These are phyloP conservation scores for Aix galericulata DNA, from an alignment of 2,113 vertebrate genomes.

Conservation along the genomic window DNA sequence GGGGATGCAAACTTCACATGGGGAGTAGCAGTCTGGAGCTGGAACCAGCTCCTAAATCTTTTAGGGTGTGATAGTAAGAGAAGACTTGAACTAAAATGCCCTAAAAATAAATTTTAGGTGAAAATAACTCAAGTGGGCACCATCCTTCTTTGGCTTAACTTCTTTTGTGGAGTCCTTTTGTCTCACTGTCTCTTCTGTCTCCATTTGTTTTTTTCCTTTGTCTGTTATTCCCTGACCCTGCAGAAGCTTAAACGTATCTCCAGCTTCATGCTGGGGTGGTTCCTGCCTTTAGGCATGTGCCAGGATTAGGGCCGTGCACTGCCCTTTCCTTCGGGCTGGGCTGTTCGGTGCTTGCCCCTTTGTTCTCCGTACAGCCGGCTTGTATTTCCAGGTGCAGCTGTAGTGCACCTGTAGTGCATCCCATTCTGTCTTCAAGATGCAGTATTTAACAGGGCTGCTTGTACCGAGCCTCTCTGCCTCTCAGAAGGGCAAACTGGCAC, in stretches of 20 bases:
- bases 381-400: fast-evolving
- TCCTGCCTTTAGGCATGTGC: background rate
- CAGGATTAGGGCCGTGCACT: background rate
- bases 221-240: background rate
- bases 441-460: background rate
- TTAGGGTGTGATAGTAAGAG: background rate
- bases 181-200: background rate
- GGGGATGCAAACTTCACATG: background rate
- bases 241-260: background rate
- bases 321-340: background rate
- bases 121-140: background rate
- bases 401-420: too few species aligned
- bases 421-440: background rate
- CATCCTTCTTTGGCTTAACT: background rate
- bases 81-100: background rate
- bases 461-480: background rate
- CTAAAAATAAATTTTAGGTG: background rate
- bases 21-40: background rate
- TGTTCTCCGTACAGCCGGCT: background rate
- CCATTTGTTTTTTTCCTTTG: background rate
- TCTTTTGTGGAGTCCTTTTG: background rate
- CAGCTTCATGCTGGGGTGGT: background rate
- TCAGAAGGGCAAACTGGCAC: background rate
- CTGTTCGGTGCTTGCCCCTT: background rate
- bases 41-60: background rate